Conservation (phyloP, 2,113 vertebrate genomes). For the Hydropotes inermis region DNA sequence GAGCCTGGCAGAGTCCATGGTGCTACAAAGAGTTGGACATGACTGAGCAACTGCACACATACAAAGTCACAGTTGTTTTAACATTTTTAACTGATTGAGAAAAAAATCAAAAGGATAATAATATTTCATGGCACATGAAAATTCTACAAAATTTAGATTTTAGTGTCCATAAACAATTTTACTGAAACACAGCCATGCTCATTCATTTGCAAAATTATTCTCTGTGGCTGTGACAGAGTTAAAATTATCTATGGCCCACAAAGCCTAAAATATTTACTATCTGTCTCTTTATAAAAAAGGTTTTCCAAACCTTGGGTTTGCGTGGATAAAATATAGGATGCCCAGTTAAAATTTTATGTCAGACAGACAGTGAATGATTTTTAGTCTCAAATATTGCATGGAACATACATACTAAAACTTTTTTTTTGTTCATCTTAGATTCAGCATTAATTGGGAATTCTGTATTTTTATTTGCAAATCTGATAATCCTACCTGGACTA, state of each 20-base stretch:
- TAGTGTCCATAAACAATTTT: not conserved
- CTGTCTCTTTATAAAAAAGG: not conserved
- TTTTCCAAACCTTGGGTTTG: not conserved
- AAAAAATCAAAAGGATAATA: not conserved
- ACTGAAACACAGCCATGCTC: not conserved
- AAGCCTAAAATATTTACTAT: not conserved
- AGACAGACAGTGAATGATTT: not conserved
- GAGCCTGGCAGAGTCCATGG: not conserved
- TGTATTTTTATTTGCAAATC: not conserved
- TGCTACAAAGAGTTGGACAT: not conserved
- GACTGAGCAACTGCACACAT: not conserved
- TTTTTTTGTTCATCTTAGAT: not conserved
- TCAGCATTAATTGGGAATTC: not conserved
- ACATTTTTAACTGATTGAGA: not conserved
- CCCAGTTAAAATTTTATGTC: not conserved
- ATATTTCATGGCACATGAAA: not conserved
- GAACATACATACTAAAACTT: not conserved
- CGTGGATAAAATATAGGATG: not conserved
- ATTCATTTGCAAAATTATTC: not conserved
- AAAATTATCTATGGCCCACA: no score
- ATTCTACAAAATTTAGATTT: not conserved
- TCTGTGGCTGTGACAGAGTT: not conserved
- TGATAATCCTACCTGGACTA: not conserved
- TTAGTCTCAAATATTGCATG: not conserved
- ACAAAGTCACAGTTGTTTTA: not conserved